Evolutionary conservation across 2,113 vertebrate genomes (phyloP).

Genomic region (Podarcis cretensis): DNA sequence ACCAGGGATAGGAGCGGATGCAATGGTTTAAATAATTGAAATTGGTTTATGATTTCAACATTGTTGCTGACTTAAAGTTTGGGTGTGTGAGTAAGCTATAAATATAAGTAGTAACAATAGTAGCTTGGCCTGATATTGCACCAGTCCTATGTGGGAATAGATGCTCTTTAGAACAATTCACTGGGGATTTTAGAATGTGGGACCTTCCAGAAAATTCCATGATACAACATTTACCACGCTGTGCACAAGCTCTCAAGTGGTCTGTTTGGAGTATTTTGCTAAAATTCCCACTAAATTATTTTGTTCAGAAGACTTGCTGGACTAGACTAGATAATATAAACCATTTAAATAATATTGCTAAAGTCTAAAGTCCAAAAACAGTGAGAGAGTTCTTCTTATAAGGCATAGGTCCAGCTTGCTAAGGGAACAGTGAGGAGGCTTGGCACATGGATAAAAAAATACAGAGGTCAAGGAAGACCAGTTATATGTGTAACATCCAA

Average conservation of each 20-base stretch:
- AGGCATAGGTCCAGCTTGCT: constrained; percentile 9
- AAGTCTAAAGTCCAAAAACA: constrained; percentile 44
- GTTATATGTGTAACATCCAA: background rate
- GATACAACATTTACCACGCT: constrained; percentile 51
- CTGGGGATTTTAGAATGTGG: background rate
- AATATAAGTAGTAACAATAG: background rate
- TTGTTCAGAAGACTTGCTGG: background rate
- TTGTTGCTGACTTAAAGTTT: background rate
- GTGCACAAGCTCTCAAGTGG: constrained; percentile 35
- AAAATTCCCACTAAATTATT: background rate
- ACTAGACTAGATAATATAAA: constrained; percentile 40
- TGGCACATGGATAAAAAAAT: background rate
- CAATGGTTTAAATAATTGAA: background rate
- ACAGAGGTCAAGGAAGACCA: background rate
- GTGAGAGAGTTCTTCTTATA: constrained; percentile 43
- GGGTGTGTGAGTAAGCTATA: background rate
- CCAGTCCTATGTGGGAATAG: background rate
- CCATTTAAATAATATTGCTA: constrained; percentile 35
- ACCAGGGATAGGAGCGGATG: background rate
- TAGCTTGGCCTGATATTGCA: background rate
- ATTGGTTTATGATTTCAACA: background rate
- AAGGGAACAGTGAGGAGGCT: background rate
- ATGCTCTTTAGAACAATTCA: background rate
- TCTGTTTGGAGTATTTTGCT: background rate
- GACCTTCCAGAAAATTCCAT: constrained; percentile 15